phyloP scores from a whole-genome alignment of 2,888 invertebrate species.

The Vannuccia rotundouncinata region DNA sequence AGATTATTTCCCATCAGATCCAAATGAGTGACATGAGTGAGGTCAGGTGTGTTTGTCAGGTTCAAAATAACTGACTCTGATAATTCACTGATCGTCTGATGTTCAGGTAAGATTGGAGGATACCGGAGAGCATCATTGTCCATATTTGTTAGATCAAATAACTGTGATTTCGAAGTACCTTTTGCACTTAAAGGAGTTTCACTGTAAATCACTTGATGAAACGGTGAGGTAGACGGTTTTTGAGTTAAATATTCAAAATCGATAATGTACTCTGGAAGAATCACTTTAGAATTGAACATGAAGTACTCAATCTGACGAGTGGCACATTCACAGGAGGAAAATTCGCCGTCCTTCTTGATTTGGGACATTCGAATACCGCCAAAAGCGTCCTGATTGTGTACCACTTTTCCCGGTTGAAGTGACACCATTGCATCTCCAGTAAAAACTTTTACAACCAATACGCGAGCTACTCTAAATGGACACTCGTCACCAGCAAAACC shows the following conservation, averaged over 20 bases:
- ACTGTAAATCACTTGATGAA: constrained; percentile 28
- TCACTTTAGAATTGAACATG: constrained; percentile 51
- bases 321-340: constrained; percentile 51
- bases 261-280: constrained; percentile 55
- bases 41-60: neutral
- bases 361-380: neutral
- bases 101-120: neutral
- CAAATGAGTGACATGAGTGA: constrained; percentile 42
- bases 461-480: constrained; percentile 51
- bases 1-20: constrained; percentile 53
- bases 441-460: constrained; percentile 35
- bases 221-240: constrained; percentile 13
- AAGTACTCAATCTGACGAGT: constrained; percentile 55
- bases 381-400: neutral
- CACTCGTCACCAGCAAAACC: constrained; percentile 45
- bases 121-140: constrained; percentile 2
- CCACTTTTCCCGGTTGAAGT: neutral
- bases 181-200: neutral
- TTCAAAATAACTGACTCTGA: neutral
- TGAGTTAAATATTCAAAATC: constrained; percentile 55
- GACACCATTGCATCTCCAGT: neutral
- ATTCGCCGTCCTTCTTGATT: neutral
- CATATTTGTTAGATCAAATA: neutral
- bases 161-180: neutral
- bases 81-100: neutral